Evolutionary conservation across 2,888 invertebrate genomes (phyloP).

Genomic region (Colostygia pectinataria): DNA sequence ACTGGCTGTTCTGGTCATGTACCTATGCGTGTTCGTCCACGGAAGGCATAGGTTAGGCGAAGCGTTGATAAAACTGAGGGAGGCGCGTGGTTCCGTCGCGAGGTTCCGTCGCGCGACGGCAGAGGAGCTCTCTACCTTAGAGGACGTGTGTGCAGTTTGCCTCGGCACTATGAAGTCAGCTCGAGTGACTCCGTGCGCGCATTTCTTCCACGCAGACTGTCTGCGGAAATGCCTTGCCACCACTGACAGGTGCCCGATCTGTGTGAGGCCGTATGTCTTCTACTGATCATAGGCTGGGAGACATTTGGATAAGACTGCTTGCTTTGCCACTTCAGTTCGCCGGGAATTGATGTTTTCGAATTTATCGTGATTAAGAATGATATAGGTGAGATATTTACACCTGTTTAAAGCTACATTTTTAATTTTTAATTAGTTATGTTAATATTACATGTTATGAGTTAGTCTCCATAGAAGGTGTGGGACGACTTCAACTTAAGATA

Average conservation of each 20-base stretch:
- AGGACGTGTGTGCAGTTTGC: conserved; percentile 92
- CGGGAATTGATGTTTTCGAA: conserved; percentile 35
- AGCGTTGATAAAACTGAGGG: conserved; percentile 78
- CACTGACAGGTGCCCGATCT: conserved; percentile 88
- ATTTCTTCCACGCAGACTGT: conserved; percentile 91
- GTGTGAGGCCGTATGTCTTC: conserved; percentile 86
- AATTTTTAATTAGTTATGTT: no score
- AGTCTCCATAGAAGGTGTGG: no score
- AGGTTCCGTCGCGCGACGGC: conserved; percentile 85
- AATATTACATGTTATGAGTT: no score
- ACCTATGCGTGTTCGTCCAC: conserved; percentile 86
- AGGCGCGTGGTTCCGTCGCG: conserved; percentile 84
- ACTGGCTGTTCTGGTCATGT: conserved; percentile 82
- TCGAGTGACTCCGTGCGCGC: conserved; percentile 90
- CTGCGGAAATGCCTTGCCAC: conserved; percentile 87
- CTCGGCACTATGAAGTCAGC: conserved; percentile 87
- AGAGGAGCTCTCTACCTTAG: conserved; percentile 86
- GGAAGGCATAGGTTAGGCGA: conserved; percentile 84
- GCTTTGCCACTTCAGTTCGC: conserved; percentile 34
- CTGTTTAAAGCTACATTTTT: not conserved
- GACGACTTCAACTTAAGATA: no score
- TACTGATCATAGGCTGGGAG: conserved; percentile 55
- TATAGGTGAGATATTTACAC: conserved; percentile 4
- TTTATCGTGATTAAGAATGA: conserved; percentile 29
- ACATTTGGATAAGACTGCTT: conserved; percentile 60